Percentiles rank a stretch among this genome's conserved stretches.
Conservation (phyloP, 53 echinoderm and acorn worm genomes). For the Paracentrotus lividus region DNA sequence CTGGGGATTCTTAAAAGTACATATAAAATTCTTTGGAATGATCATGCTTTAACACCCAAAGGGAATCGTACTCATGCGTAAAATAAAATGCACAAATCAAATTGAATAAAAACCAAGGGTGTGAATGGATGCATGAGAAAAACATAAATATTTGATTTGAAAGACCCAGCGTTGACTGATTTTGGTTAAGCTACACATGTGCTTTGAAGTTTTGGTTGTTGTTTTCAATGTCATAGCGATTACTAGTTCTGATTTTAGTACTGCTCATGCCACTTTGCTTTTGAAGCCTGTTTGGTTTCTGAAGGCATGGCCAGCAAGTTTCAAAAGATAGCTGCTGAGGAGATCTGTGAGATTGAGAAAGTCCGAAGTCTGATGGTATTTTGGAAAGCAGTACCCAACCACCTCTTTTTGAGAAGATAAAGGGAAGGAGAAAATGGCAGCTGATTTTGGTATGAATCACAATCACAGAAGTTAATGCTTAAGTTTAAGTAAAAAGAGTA, state of each 20-base stretch:
- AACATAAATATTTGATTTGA: slow-evolving; percentile 37
- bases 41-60: background rate
- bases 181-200: slow-evolving; percentile 15
- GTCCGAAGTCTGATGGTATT: background rate
- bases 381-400: background rate
- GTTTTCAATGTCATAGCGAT: background rate
- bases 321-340: background rate
- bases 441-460: background rate
- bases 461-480: background rate
- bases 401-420: background rate
- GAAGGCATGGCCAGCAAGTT: background rate
- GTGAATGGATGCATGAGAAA: slow-evolving; percentile 27
- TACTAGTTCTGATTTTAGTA: background rate
- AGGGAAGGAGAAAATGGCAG: background rate
- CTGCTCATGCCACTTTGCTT: background rate
- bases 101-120: background rate
- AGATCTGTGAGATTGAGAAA: background rate
- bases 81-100: slow-evolving; percentile 1
- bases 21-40: background rate
- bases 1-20: background rate
- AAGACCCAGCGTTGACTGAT: slow-evolving; percentile 63
- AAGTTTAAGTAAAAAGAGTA: background rate
- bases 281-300: background rate
- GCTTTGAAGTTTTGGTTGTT: background rate
- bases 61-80: background rate